phyloP scores from a whole-genome alignment of 1,140 invertebrate species.

The Eriosoma lanigerum region DNA sequence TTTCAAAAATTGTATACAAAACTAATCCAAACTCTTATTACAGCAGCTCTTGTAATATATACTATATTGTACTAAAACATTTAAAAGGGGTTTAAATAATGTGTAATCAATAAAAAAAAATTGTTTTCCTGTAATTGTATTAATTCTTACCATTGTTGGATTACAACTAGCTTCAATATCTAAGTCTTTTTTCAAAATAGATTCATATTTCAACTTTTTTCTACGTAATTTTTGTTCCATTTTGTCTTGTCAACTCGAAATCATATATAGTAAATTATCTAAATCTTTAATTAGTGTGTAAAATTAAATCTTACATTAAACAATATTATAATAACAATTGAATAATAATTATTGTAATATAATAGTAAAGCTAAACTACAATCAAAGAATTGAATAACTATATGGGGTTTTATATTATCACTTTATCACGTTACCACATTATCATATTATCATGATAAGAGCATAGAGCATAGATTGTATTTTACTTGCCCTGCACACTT shows the following conservation, averaged over 20 bases:
- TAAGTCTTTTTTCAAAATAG: slow-evolving; percentile 1
- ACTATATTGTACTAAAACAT: no score
- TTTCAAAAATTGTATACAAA: no score
- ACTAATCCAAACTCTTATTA: no score
- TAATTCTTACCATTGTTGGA: slow-evolving; percentile 22
- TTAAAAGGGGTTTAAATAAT: no score
- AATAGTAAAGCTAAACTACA: not conserved
- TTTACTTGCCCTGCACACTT: no score
- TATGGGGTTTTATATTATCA: not conserved
- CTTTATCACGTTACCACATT: not conserved
- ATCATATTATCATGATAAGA: no score
- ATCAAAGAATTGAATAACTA: not conserved
- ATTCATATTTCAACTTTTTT: not conserved
- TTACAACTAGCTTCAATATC: slow-evolving; percentile 10
- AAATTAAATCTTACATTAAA: not conserved
- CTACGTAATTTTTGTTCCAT: not conserved
- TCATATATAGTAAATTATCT: no score
- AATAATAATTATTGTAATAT: not conserved
- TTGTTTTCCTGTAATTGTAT: no score
- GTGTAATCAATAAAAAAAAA: no score
- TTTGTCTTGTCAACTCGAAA: not conserved
- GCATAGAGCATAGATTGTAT: no score
- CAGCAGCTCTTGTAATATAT: no score
- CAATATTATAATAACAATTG: not conserved
- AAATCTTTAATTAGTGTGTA: not conserved